A percentile compares a stretch with the other conserved stretches of the same genome.
These are phyloP conservation scores for Drosophila mayaguana DNA, from an alignment of 2,888 invertebrate species.

Conservation along the genomic window DNA sequence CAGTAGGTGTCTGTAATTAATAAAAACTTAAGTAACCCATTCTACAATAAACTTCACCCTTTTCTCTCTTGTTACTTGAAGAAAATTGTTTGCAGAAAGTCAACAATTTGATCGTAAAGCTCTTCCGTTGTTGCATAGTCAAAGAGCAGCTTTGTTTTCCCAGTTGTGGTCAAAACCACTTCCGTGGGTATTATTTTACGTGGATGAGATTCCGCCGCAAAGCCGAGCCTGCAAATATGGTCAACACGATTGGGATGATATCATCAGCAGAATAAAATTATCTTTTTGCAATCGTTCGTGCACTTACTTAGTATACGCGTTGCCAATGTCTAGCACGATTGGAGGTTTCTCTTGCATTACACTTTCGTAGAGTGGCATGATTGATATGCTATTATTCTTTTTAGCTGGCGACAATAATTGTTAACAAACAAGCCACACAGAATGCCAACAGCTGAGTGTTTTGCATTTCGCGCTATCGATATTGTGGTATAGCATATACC, in stretches of 20 bases:
- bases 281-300: not conserved
- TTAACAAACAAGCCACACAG: constrained; percentile 13
- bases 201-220: constrained; percentile 95
- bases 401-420: not conserved
- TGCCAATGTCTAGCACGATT: constrained; percentile 95
- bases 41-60: not conserved
- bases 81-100: constrained; percentile 94
- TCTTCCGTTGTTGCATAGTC: constrained; percentile 89
- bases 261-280: constrained; percentile 35
- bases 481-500: constrained; percentile 6
- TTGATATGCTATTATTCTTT: constrained; percentile 1
- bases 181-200: constrained; percentile 94
- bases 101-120: constrained; percentile 93
- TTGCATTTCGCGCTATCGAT: constrained; percentile 17
- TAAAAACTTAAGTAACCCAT: not conserved
- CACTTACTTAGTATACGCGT: constrained; percentile 95
- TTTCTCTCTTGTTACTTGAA: constrained; percentile 89
- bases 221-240: constrained; percentile 90
- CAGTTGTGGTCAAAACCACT: constrained; percentile 89
- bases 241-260: constrained; percentile 52
- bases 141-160: constrained; percentile 87
- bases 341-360: constrained; percentile 94
- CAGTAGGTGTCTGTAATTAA: constrained; percentile 89
- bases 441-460: constrained; percentile 22
- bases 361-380: constrained; percentile 93